Evolutionary conservation across 2,888 invertebrate genomes (phyloP).

Genomic region (Pseudoips prasinana): DNA sequence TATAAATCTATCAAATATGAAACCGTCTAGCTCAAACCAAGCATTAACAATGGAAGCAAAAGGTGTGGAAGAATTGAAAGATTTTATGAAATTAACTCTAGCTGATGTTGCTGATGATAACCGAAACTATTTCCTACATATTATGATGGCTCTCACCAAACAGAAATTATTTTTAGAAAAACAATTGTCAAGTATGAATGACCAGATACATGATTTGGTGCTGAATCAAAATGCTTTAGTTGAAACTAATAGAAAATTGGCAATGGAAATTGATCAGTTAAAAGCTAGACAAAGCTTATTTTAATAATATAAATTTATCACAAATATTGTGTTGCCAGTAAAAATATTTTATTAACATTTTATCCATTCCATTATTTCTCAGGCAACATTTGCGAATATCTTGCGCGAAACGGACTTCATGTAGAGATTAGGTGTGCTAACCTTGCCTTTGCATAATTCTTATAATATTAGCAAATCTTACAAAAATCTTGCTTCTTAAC

Average conservation of each 20-base stretch:
- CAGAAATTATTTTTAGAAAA: constrained; percentile 73
- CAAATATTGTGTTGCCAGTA: constrained; percentile 7
- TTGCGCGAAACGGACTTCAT: constrained; percentile 1
- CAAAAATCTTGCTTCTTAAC: not conserved
- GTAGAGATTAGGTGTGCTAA: constrained; percentile 5
- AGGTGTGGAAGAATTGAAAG: constrained; percentile 63
- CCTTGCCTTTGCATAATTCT: constrained; percentile 3
- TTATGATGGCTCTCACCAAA: constrained; percentile 76
- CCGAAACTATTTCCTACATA: constrained; percentile 66
- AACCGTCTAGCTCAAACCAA: constrained; percentile 34
- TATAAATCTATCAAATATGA: constrained; percentile 41
- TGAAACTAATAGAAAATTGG: constrained; percentile 74
- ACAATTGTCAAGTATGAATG: constrained; percentile 54
- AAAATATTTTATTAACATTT: not conserved
- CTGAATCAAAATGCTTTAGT: constrained; percentile 66
- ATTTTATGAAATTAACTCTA: constrained; percentile 61
- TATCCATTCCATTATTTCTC: constrained; percentile 12
- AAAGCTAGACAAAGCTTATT: constrained; percentile 50
- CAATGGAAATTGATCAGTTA: constrained; percentile 70
- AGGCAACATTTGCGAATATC: constrained; percentile 4
- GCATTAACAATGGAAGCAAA: constrained; percentile 40
- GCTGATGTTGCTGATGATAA: constrained; percentile 69
- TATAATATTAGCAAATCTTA: not conserved
- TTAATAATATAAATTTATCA: constrained; percentile 5
- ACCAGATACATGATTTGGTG: constrained; percentile 56